Conservation (phyloP, 2,113 vertebrate genomes). For the Podiceps cristatus region DNA sequence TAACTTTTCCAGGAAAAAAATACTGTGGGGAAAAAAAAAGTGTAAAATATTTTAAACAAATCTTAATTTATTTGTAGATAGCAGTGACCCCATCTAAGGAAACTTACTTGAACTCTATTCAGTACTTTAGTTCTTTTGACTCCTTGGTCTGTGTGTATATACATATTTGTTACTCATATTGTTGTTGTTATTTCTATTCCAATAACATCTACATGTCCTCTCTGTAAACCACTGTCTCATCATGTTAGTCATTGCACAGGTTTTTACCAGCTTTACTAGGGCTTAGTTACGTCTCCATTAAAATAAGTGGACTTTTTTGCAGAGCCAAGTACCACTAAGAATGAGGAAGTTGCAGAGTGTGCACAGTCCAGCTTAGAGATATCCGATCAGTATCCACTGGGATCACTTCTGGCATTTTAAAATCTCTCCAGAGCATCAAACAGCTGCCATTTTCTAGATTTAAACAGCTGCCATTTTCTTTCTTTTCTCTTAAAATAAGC, state of each 20-base stretch:
- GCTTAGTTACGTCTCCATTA: neutral
- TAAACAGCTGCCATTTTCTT: conserved; percentile 65
- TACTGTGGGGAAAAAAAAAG: neutral
- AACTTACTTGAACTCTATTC: neutral
- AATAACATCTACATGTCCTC: neutral
- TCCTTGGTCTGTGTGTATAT: neutral
- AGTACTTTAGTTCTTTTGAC: neutral
- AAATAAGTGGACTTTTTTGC: conserved; percentile 3
- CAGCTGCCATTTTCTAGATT: conserved; percentile 64
- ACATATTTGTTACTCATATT: neutral
- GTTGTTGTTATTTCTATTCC: neutral
- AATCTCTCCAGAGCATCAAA: conserved; percentile 55
- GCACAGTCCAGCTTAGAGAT: conserved; percentile 30
- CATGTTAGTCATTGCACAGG: neutral
- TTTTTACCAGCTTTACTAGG: conserved; percentile 2
- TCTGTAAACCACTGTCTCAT: neutral
- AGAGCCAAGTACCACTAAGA: conserved; percentile 22
- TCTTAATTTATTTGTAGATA: neutral
- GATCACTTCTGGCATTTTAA: conserved; percentile 51
- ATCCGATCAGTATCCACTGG: conserved; percentile 27
- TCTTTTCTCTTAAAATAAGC: conserved; percentile 7
- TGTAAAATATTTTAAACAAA: neutral
- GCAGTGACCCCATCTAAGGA: neutral
- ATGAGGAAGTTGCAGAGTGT: conserved; percentile 26
- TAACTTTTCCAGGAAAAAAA: neutral